phyloP scores from a whole-genome alignment of 2,113 vertebrate genomes.

The Monopterus albus region DNA sequence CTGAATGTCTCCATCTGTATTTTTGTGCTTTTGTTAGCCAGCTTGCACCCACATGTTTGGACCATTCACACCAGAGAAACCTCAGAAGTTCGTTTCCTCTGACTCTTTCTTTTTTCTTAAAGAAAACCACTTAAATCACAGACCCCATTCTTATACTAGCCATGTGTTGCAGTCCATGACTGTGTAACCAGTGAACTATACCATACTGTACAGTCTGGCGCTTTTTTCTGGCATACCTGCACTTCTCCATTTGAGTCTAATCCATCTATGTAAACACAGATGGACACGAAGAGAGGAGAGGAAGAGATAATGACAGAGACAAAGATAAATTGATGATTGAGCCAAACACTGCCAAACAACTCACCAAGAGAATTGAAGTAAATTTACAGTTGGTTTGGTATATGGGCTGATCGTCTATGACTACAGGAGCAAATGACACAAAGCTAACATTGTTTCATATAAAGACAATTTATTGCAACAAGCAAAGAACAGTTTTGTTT shows the following conservation, averaged over 20 bases:
- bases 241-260: conserved; percentile 40
- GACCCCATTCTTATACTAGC: conserved; percentile 45
- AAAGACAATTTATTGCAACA: too few species aligned
- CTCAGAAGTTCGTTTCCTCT: conserved; percentile 69
- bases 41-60: conserved; percentile 49
- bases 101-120: conserved; percentile 72
- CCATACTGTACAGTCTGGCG: conserved; percentile 32
- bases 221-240: conserved; percentile 42
- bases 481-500: too few species aligned
- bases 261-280: conserved; percentile 41
- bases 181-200: conserved; percentile 38
- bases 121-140: conserved; percentile 62
- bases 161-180: conserved; percentile 30
- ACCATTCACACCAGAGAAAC: conserved; percentile 57
- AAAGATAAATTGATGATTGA: conserved; percentile 39
- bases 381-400: too few species aligned
- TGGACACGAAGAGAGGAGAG: neutral
- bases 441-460: too few species aligned
- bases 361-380: too few species aligned
- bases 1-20: too few species aligned
- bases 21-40: conserved; percentile 23
- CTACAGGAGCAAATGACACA: too few species aligned
- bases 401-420: too few species aligned
- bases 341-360: too few species aligned
- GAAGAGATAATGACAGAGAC: conserved; percentile 27